phyloP scores from a whole-genome alignment of 2,888 invertebrate species.

The Mythimna impura region DNA sequence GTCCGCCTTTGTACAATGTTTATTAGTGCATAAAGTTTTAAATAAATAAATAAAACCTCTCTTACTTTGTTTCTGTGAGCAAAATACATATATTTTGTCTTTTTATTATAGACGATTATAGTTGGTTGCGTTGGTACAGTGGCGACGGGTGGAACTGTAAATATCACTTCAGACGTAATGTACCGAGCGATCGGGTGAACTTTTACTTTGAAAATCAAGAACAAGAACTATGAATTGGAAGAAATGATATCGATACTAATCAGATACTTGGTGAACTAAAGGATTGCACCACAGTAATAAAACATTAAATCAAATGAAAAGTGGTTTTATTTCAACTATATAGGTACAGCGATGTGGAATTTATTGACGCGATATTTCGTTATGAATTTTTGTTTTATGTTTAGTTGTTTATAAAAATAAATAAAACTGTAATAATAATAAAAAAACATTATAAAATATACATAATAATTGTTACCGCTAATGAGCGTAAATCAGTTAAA shows the following conservation, averaged over 20 bases:
- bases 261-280: background rate
- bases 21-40: too few species aligned
- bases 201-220: conserved; percentile 8
- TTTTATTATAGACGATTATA: background rate
- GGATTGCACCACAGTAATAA: background rate
- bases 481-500: too few species aligned
- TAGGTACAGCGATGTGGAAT: too few species aligned
- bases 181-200: background rate
- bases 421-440: too few species aligned
- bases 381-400: too few species aligned
- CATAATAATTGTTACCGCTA: too few species aligned
- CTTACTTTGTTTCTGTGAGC: background rate
- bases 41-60: too few species aligned
- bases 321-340: background rate
- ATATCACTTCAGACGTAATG: background rate
- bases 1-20: too few species aligned
- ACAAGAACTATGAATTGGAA: background rate
- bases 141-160: background rate
- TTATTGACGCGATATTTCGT: too few species aligned
- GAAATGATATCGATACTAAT: background rate
- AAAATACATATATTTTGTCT: background rate
- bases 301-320: background rate
- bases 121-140: background rate
- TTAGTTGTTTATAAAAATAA: too few species aligned
- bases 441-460: too few species aligned